These are phyloP conservation scores for Melinopterus prodromus DNA, from an alignment of 2,888 invertebrate genomes.

Conservation along the genomic window DNA sequence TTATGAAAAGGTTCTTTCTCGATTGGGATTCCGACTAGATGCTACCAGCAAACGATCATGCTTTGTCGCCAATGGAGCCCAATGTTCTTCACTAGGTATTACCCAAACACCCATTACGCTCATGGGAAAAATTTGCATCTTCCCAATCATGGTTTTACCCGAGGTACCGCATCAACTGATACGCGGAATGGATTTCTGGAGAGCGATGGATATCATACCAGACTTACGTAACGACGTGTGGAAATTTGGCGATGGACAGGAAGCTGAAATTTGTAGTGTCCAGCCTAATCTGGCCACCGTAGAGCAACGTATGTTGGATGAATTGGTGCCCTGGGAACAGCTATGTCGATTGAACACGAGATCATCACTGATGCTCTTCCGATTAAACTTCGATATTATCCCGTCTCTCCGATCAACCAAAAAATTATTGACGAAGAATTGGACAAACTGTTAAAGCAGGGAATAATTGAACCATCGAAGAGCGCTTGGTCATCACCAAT, in stretches of 20 bases:
- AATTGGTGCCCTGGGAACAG: conserved; percentile 34
- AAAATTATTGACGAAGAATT: conserved; percentile 42
- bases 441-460: conserved; percentile 41
- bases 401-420: conserved; percentile 40
- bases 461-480: conserved; percentile 43
- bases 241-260: conserved; percentile 20
- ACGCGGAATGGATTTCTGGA: conserved; percentile 40
- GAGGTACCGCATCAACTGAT: conserved; percentile 34
- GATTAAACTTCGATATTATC: conserved; percentile 44
- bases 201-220: conserved; percentile 30
- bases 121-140: conserved; percentile 23
- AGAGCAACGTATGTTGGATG: neutral
- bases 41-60: neutral
- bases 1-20: conserved; percentile 27
- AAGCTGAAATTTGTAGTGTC: neutral
- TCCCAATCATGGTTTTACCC: conserved; percentile 38
- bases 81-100: conserved; percentile 29
- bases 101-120: conserved; percentile 33
- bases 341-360: conserved; percentile 23
- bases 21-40: conserved; percentile 25
- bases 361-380: conserved; percentile 28
- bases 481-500: conserved; percentile 42
- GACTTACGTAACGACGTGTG: conserved; percentile 30
- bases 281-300: neutral
- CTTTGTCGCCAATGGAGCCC: conserved; percentile 36